phyloP scores from a whole-genome alignment of 1,140 invertebrate genomes.

The Oedothorax gibbosus region DNA sequence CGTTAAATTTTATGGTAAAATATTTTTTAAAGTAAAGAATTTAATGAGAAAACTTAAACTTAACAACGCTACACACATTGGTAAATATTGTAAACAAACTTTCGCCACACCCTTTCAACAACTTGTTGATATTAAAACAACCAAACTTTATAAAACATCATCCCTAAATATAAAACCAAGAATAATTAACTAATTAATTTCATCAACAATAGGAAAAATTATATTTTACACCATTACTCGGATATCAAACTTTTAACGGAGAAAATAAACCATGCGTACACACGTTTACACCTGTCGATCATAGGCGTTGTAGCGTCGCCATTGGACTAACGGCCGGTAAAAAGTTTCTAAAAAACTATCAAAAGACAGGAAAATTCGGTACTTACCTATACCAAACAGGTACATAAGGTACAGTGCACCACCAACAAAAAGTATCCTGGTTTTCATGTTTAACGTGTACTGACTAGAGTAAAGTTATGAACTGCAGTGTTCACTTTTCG shows the following conservation, averaged over 20 bases:
- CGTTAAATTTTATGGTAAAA: no score
- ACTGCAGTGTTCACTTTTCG: neutral
- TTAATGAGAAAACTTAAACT: no score
- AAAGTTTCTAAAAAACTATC: constrained; percentile 26
- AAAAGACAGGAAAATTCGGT: neutral
- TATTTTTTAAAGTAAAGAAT: no score
- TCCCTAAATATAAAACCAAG: neutral
- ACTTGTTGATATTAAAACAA: neutral
- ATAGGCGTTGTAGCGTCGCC: constrained; percentile 10
- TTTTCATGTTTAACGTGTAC: constrained; percentile 3
- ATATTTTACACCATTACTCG: no score
- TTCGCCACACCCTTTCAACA: constrained; percentile 25
- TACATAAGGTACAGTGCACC: constrained; percentile 11
- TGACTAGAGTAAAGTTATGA: constrained; percentile 17
- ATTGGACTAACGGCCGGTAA: constrained; percentile 33
- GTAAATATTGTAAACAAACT: constrained; percentile 34
- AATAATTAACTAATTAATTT: no score
- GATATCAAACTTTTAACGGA: neutral
- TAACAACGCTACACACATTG: no score
- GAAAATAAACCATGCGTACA: neutral
- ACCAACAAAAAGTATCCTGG: neutral
- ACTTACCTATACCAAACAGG: constrained; percentile 10
- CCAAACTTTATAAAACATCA: neutral
- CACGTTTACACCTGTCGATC: constrained; percentile 36
- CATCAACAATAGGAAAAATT: no score